Conservation (phyloP, 2,888 invertebrate genomes). For the Escarpia spicata region DNA sequence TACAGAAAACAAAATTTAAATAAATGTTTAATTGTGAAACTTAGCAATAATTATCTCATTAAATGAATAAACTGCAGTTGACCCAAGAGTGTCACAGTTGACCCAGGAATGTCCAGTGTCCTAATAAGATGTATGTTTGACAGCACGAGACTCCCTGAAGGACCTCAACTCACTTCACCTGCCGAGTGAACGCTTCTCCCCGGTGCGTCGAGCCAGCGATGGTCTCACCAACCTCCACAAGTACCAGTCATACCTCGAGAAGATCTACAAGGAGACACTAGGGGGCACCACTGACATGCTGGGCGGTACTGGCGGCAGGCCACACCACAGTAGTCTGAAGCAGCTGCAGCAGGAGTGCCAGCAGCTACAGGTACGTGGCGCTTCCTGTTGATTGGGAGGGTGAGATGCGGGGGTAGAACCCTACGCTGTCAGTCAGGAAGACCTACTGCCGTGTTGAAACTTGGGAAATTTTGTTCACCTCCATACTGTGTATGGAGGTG, state of each 20-base stretch:
- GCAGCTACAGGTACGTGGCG: constrained; percentile 71
- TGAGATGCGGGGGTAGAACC: too few species aligned
- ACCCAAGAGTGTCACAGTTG: too few species aligned
- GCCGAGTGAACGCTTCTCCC: constrained; percentile 83
- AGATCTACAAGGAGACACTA: constrained; percentile 71
- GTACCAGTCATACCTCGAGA: constrained; percentile 63
- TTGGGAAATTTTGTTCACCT: too few species aligned
- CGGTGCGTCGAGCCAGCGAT: constrained; percentile 89
- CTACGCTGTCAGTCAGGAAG: too few species aligned
- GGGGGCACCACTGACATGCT: constrained; percentile 58
- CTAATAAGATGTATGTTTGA: background rate
- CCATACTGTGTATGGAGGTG: too few species aligned
- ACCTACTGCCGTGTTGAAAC: too few species aligned
- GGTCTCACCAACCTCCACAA: constrained; percentile 68
- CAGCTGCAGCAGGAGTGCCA: constrained; percentile 83
- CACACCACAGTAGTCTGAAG: constrained; percentile 62
- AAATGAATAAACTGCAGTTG: too few species aligned
- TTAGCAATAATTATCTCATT: too few species aligned
- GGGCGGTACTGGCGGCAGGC: constrained; percentile 30
- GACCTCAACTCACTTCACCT: constrained; percentile 69
- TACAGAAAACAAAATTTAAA: too few species aligned
- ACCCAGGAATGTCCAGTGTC: background rate
- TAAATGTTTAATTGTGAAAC: too few species aligned
- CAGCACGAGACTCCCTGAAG: constrained; percentile 69
- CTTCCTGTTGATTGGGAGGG: too few species aligned